Evolutionary conservation across 2,113 vertebrate genomes (phyloP).

Genomic region (Malurus melanocephalus): DNA sequence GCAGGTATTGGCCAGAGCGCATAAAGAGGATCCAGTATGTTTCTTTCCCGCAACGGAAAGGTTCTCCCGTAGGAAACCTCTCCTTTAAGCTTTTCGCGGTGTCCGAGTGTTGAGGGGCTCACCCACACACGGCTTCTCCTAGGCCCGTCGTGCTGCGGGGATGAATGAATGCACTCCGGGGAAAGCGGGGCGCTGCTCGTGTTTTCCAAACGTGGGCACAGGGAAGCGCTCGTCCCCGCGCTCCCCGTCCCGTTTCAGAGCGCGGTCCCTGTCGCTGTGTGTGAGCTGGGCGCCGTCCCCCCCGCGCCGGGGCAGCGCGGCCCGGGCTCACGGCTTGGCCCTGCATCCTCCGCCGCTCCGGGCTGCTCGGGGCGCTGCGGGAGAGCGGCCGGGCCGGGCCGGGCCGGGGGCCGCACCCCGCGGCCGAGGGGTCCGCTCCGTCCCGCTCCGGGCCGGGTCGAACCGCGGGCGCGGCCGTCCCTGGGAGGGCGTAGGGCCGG

Average conservation of each 20-base stretch:
- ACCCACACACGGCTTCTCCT: not conserved
- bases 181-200: not conserved
- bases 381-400: not conserved
- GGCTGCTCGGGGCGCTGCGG: not conserved
- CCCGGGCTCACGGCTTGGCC: not conserved
- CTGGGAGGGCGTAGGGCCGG: not conserved
- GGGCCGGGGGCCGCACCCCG: not conserved
- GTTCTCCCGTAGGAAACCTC: too few species aligned
- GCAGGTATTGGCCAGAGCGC: not conserved
- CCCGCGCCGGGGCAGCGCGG: not conserved
- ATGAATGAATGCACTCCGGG: not conserved
- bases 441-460: not conserved
- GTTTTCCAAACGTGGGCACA: not conserved
- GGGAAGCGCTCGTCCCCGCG: not conserved
- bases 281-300: not conserved
- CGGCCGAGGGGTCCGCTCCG: not conserved
- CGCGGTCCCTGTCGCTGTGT: not conserved
- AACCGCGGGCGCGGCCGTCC: not conserved
- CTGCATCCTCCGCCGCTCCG: not conserved
- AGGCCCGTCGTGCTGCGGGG: not conserved
- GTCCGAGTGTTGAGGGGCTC: not conserved
- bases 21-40: accelerated
- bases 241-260: not conserved
- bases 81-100: not conserved
- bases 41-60: not conserved